A percentile compares a stretch with the other conserved stretches of the same genome.
Evolutionary conservation across 2,797 vertebrate species (phyloP).

Genomic region (Pseudomugil gertrudae): DNA sequence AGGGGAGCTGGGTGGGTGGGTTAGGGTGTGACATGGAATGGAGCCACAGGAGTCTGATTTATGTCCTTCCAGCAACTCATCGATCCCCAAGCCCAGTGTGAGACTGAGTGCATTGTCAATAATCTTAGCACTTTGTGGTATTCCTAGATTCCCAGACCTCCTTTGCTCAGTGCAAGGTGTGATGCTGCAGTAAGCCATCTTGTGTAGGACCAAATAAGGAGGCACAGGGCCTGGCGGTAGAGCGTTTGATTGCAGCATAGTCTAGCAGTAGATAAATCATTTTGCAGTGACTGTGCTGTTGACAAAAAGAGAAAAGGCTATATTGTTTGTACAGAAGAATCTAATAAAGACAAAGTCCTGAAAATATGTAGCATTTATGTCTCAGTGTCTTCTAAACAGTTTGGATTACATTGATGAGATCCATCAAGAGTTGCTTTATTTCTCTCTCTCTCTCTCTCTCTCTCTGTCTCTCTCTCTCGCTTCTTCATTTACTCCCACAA

Average conservation of each 20-base stretch:
- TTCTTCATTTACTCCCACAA: slow-evolving; percentile 85
- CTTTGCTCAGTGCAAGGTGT: slow-evolving; percentile 52
- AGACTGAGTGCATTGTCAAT: slow-evolving; percentile 81
- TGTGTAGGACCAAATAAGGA: slow-evolving; percentile 64
- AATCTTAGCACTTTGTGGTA: slow-evolving; percentile 80
- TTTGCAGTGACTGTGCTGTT: slow-evolving; percentile 35
- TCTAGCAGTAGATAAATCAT: slow-evolving; percentile 41
- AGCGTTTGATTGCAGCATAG: slow-evolving; percentile 55
- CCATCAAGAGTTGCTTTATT: slow-evolving; percentile 81
- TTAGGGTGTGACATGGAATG: slow-evolving; percentile 67
- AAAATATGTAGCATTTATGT: slow-evolving; percentile 73
- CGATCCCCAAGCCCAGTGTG: slow-evolving; percentile 67
- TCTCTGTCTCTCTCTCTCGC: slow-evolving; percentile 74
- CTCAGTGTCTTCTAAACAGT: slow-evolving; percentile 80
- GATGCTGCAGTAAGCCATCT: slow-evolving; percentile 74
- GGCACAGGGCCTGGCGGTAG: slow-evolving; percentile 51
- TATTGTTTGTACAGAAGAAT: slow-evolving; percentile 50
- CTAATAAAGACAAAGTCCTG: slow-evolving; percentile 57
- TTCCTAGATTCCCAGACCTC: slow-evolving; percentile 76
- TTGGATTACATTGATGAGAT: slow-evolving; percentile 76
- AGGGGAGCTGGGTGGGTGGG: slow-evolving; percentile 61
- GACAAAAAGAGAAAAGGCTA: slow-evolving; percentile 46
- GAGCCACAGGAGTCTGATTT: slow-evolving; percentile 76
- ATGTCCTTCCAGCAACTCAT: slow-evolving; percentile 75
- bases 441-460: slow-evolving; percentile 75